Evolutionary conservation across 2,797 vertebrate genomes (phyloP), one percentile per base, ranked within the genome.

Genomic region (Smutsia temminckii): DNA sequence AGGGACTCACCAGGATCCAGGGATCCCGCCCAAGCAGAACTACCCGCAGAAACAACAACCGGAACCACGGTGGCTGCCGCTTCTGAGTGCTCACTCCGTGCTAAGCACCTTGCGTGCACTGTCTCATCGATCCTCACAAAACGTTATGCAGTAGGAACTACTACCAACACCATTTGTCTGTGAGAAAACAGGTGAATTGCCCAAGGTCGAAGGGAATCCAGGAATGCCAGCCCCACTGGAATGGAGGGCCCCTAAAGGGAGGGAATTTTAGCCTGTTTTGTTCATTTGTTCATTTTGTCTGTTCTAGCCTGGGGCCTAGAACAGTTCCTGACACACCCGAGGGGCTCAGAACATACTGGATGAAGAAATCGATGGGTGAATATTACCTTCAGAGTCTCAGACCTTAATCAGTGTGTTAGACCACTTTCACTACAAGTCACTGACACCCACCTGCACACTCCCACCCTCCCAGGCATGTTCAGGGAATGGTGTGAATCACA

Each of bases 401-500:
- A 72, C 63, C 40, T 77, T 79, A 69, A 74, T 59, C 21, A 6
- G n/a, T 9, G 23, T 17, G 29, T 23, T 42, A 72, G 3, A 46
- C 40, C 13, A 27, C 10, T 53, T 81, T 5, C 40, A 55, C 12
- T 0, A 11, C 0, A 37, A 37, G 42, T 18, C 59, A 46, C 71
- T 9, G 5, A 64, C 55, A 75, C 13, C 23, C 27, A 32, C 1
- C 12, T 12, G 13, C 14, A 14, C 42, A 6, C 13, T 87, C 77
- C 66, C 46, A 49, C 21, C 59, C 74, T 57, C 53, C 27, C 0
- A 55, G 66, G 63, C 46, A 29, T 63, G 32, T 61, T 12, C 59
- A 29, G 63, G 18, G 17, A 85, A 89, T 32, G 63, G 95, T 21
- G 11, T 23, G 68, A 77, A 68, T 84, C 66, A 34, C 83, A 91